phyloP scores from a whole-genome alignment of 1,140 invertebrate species.

The Gonioctena quinquepunctata region DNA sequence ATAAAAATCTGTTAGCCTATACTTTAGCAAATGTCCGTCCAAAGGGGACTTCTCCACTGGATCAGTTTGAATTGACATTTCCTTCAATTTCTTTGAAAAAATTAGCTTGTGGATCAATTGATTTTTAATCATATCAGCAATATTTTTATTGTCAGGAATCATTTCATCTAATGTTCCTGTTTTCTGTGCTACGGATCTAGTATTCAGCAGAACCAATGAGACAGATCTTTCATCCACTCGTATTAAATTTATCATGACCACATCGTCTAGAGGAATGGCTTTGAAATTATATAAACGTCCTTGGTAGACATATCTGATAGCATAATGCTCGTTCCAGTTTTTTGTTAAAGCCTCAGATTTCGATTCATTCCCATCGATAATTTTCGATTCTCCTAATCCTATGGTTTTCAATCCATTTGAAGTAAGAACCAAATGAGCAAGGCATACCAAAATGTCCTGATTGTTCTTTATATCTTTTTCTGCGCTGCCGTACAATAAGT shows the following conservation, averaged over 20 bases:
- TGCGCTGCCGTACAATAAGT: constrained; percentile 68
- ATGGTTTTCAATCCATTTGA: constrained; percentile 74
- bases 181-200: constrained; percentile 37
- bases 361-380: constrained; percentile 62
- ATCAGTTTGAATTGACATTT: constrained; percentile 39
- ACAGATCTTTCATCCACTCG: constrained; percentile 49
- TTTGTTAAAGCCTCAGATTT: constrained; percentile 70
- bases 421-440: constrained; percentile 72
- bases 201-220: constrained; percentile 47
- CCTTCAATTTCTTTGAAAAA: constrained; percentile 39
- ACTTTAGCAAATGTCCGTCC: background rate
- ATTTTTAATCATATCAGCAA: constrained; percentile 58
- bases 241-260: constrained; percentile 50
- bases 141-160: constrained; percentile 58
- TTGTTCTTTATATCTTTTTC: constrained; percentile 67
- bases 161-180: constrained; percentile 54
- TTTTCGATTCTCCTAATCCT: constrained; percentile 73
- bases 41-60: background rate
- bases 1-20: background rate
- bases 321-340: constrained; percentile 70
- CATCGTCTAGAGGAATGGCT: constrained; percentile 56
- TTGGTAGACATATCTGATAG: constrained; percentile 68
- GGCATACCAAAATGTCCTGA: constrained; percentile 69
- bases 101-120: constrained; percentile 60
- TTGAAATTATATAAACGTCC: constrained; percentile 69